Base-by-base conservation (phyloP, 2,797 vertebrate species). In the Phrynocephalus vlangalii region DNA sequence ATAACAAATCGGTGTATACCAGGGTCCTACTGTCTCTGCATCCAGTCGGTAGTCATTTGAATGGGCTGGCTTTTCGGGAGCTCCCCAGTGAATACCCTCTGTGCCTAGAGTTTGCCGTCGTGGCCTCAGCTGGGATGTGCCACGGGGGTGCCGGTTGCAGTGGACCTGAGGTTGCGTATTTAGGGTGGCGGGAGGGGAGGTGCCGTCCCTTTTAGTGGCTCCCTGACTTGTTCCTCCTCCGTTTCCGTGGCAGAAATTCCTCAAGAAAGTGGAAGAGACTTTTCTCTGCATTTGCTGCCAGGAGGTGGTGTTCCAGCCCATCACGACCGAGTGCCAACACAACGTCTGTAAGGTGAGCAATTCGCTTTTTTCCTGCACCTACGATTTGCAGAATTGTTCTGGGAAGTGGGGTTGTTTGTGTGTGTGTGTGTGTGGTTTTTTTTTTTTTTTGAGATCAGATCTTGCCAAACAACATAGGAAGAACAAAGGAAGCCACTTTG, bases 241-340 rank as follows among this genome's bases (percentile, higher is more conserved):
- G 28, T 71, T 92, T 3, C 70, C 50, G 81, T 88, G 93, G 1
- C 96, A 99, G 98, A 98, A 97, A 94, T 99, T 99, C 91, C 94
- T 99, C 73, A 98, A 80, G 89, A 99, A 99, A 91, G 98, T 99
- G 81, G 98, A 98, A 89, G 99, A 99, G 82, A 94, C 98, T 4
- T 99, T 99, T 91, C 94, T 98, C 90, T 99, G 99, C 83, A 99
- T 99, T 78, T 99, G 99, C 96, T 99, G 99, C 88, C 99, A 99
- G 95, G 99, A 99, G 94, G 97, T 99, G 68, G 99, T 99, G 82
- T 99, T 95, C 89, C 96, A 97, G 91, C 99, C 99, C 0, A 88
- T 99, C 94, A 99, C 99, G 38, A 99, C 99, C 0, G 97, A 98
- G 66, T 99, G 99, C 94, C 98, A 98, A 52, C 99, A 99, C 94